Conservation (phyloP, 2,888 invertebrate genomes). For the Heliconius aoede region DNA sequence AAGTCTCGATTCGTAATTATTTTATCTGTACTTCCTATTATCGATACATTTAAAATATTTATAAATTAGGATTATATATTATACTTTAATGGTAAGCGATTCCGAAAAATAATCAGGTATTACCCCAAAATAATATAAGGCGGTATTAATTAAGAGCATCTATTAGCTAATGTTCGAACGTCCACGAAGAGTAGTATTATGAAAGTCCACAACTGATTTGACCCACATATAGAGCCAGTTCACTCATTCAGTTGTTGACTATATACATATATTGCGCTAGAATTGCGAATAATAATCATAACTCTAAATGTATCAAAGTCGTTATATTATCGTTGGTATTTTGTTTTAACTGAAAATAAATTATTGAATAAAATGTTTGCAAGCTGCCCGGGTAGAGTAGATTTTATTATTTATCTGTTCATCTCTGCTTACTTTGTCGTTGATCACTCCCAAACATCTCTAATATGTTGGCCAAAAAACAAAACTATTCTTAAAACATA, state of each 20-base stretch:
- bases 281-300: neutral
- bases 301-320: neutral
- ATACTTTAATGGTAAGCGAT: neutral
- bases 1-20: neutral
- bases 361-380: too few relatives aligned
- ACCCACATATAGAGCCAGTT: constrained; percentile 27
- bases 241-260: too few relatives aligned
- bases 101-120: neutral
- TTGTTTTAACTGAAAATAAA: neutral
- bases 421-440: too few relatives aligned
- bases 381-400: neutral
- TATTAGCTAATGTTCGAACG: neutral
- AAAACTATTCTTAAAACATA: neutral
- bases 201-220: constrained; percentile 24
- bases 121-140: neutral
- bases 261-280: constrained; percentile 6
- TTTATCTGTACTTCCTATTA: constrained; percentile 15
- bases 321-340: neutral
- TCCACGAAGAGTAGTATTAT: constrained; percentile 5
- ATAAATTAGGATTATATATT: neutral
- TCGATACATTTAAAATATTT: neutral
- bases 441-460: too few relatives aligned
- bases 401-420: neutral
- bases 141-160: neutral
- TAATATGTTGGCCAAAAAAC: too few relatives aligned